Percentiles rank a stretch among this genome's conserved stretches.
These are phyloP conservation scores for Sebastes aleutianus DNA, from an alignment of 2,797 vertebrate species.

Conservation along the genomic window DNA sequence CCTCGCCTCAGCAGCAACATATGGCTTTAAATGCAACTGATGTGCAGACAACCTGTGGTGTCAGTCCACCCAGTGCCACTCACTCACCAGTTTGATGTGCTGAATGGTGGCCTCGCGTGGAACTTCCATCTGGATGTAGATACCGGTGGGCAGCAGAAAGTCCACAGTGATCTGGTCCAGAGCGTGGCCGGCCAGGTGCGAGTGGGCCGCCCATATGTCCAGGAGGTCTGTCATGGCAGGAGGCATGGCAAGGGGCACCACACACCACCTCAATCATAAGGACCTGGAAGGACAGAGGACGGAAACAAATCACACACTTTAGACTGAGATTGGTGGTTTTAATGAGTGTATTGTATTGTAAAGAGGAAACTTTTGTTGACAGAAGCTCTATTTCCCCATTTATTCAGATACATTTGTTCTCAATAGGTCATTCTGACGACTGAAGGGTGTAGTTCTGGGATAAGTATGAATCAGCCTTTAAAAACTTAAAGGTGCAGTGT, in stretches of 20 bases:
- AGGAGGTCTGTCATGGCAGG: slow-evolving; percentile 97
- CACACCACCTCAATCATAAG: slow-evolving; percentile 89
- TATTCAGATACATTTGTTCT: background rate
- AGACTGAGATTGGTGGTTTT: background rate
- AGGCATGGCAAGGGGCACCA: slow-evolving; percentile 90
- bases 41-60: background rate
- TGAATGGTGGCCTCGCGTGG: slow-evolving; percentile 95
- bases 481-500: background rate
- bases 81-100: slow-evolving; percentile 94
- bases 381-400: background rate
- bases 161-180: slow-evolving; percentile 92
- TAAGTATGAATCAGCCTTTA: background rate
- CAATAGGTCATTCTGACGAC: background rate
- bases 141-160: slow-evolving; percentile 96
- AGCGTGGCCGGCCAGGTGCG: slow-evolving; percentile 86
- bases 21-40: background rate
- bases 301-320: background rate
- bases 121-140: slow-evolving; percentile 97
- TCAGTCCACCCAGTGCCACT: slow-evolving; percentile 18
- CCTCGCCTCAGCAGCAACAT: background rate
- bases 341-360: background rate
- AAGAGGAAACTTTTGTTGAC: background rate
- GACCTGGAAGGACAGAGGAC: slow-evolving; percentile 72
- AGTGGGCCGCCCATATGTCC: slow-evolving; percentile 96
- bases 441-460: background rate